Evolutionary conservation across 1,140 invertebrate genomes (phyloP).

Genomic region (Drosophila repletoides): DNA sequence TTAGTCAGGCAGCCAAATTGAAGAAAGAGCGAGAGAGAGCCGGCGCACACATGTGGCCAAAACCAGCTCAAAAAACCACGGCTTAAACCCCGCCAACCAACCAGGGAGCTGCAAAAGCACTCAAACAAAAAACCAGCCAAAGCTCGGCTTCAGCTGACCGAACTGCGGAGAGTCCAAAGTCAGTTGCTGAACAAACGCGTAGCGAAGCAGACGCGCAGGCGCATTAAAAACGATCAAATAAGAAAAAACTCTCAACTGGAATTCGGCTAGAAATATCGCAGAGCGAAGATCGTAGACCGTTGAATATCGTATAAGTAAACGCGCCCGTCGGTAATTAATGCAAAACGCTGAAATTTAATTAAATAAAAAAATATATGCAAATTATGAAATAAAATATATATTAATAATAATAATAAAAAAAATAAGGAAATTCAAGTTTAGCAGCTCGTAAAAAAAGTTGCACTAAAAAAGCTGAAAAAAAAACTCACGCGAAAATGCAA

Average conservation of each 20-base stretch:
- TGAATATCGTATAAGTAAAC: constrained; percentile 37
- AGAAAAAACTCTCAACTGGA: constrained; percentile 35
- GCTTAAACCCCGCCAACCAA: constrained; percentile 42
- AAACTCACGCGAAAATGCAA: constrained; percentile 62
- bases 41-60: constrained; percentile 24
- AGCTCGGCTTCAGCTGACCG: constrained; percentile 44
- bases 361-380: not conserved
- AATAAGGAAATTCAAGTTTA: constrained; percentile 30
- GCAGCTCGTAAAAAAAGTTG: constrained; percentile 41
- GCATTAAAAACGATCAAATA: constrained; percentile 34
- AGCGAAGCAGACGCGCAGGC: constrained; percentile 64
- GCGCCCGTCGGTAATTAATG: constrained; percentile 43
- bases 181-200: constrained; percentile 65
- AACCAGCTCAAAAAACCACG: constrained; percentile 47
- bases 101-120: constrained; percentile 61
- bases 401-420: constrained; percentile 11
- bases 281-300: not conserved
- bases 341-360: constrained; percentile 11
- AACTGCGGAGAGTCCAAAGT: constrained; percentile 18
- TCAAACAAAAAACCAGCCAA: constrained; percentile 55
- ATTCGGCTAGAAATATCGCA: constrained; percentile 22
- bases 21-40: constrained; percentile 1
- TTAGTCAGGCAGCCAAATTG: constrained; percentile 55
- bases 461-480: constrained; percentile 23
- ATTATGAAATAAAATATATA: constrained; percentile 5